phyloP scores from a whole-genome alignment of 2,113 vertebrate genomes.

The Melanerpes aurifrons region DNA sequence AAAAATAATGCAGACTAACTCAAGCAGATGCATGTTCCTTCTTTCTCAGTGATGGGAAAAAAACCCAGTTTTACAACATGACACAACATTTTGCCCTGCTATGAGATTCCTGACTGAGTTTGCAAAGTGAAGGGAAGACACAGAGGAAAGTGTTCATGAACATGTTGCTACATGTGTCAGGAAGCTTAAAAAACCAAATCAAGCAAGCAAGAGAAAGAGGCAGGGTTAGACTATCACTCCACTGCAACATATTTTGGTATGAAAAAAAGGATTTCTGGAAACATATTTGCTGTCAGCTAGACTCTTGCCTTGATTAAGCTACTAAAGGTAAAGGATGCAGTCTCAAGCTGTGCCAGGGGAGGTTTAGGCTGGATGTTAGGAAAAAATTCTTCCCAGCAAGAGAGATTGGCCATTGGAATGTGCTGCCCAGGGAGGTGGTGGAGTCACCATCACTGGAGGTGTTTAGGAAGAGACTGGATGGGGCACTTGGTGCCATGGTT shows the following conservation, averaged over 20 bases:
- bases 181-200: not conserved
- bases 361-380: too few relatives aligned
- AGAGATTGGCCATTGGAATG: too few relatives aligned
- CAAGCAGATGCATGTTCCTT: not conserved
- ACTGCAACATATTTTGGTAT: not conserved
- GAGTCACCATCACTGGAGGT: too few relatives aligned
- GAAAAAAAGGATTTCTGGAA: not conserved
- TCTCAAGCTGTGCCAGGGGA: too few relatives aligned
- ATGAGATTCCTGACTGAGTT: not conserved
- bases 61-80: not conserved
- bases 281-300: not conserved
- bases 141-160: not conserved
- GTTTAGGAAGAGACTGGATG: too few relatives aligned
- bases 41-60: not conserved
- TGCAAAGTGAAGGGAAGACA: not conserved
- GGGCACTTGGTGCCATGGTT: too few relatives aligned
- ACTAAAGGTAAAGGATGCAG: not conserved
- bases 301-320: not conserved
- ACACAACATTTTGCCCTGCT: not conserved
- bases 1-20: conserved; percentile 14
- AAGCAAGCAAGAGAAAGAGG: not conserved
- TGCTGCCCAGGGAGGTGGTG: too few relatives aligned
- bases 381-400: too few relatives aligned
- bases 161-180: not conserved
- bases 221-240: not conserved